These are phyloP conservation scores for Dromius quadrimaculatus DNA, from an alignment of 2,888 invertebrate genomes.

Conservation along the genomic window DNA sequence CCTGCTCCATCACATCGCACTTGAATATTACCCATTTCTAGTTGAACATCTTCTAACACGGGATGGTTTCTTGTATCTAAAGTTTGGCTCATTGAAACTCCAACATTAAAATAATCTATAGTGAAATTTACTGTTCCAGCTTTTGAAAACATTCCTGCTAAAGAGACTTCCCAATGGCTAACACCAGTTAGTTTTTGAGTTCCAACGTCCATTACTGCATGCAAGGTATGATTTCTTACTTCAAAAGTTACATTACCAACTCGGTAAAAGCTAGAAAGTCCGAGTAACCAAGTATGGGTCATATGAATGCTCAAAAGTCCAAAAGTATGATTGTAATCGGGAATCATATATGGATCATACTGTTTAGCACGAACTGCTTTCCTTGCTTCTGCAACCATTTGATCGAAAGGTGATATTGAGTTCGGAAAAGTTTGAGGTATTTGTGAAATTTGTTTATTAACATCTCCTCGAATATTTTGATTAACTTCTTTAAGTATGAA, in stretches of 20 bases:
- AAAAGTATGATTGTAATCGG: constrained; percentile 79
- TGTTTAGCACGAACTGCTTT: constrained; percentile 75
- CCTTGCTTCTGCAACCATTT: constrained; percentile 81
- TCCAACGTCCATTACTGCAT: constrained; percentile 79
- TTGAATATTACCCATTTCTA: constrained; percentile 88
- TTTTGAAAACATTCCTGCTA: constrained; percentile 76
- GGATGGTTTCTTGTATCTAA: constrained; percentile 82
- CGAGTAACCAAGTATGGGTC: constrained; percentile 82
- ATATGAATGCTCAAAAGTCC: constrained; percentile 79
- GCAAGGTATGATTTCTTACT: constrained; percentile 78
- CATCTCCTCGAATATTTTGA: constrained; percentile 77
- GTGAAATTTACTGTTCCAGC: constrained; percentile 82
- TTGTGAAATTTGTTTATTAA: constrained; percentile 80
- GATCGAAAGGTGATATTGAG: constrained; percentile 87
- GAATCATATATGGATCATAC: constrained; percentile 81
- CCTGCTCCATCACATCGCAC: constrained; percentile 87
- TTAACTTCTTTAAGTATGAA: constrained; percentile 84
- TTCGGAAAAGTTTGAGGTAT: constrained; percentile 83
- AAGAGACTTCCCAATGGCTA: constrained; percentile 83
- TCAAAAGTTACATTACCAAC: constrained; percentile 76
- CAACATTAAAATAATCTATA: constrained; percentile 80
- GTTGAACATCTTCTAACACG: constrained; percentile 78
- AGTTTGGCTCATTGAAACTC: constrained; percentile 78
- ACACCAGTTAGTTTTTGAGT: constrained; percentile 83
- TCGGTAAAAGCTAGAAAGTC: constrained; percentile 84